Evolutionary conservation across 2,113 vertebrate genomes (phyloP).

Genomic region (Antennarius striatus): DNA sequence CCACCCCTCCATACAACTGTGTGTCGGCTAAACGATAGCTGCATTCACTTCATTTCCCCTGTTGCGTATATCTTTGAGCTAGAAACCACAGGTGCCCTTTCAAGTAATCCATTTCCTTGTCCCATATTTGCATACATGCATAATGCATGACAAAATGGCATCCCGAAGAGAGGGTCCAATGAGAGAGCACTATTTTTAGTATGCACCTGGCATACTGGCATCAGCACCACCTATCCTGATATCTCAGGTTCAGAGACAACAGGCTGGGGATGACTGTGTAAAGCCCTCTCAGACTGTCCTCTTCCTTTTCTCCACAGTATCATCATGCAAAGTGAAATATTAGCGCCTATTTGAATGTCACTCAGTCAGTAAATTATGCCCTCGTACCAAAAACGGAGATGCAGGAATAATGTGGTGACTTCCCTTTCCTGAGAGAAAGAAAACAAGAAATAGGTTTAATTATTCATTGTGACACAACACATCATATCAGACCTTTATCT

Average conservation of each 20-base stretch:
- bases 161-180: constrained; percentile 66
- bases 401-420: constrained; percentile 13
- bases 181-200: constrained; percentile 73
- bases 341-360: constrained; percentile 24
- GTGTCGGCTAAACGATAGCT: constrained; percentile 53
- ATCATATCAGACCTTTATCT: constrained; percentile 24
- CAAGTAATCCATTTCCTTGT: constrained; percentile 73
- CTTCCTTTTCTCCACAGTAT: constrained; percentile 21
- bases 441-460: constrained; percentile 28
- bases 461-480: constrained; percentile 54
- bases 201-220: constrained; percentile 73
- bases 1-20: constrained; percentile 55
- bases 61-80: constrained; percentile 66
- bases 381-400: constrained; percentile 32
- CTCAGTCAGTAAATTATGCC: constrained; percentile 37
- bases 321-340: constrained; percentile 60
- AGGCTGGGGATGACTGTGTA: constrained; percentile 32
- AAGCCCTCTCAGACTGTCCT: constrained; percentile 22
- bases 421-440: constrained; percentile 16
- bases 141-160: constrained; percentile 73
- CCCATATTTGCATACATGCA: constrained; percentile 75
- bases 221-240: constrained; percentile 56
- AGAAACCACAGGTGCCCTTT: constrained; percentile 73
- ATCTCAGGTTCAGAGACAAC: constrained; percentile 61
- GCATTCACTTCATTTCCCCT: constrained; percentile 60